A percentile compares a stretch with the other conserved stretches of the same genome.
Evolutionary conservation across 2,797 vertebrate genomes (phyloP).

Genomic region (Esox masquinongy): DNA sequence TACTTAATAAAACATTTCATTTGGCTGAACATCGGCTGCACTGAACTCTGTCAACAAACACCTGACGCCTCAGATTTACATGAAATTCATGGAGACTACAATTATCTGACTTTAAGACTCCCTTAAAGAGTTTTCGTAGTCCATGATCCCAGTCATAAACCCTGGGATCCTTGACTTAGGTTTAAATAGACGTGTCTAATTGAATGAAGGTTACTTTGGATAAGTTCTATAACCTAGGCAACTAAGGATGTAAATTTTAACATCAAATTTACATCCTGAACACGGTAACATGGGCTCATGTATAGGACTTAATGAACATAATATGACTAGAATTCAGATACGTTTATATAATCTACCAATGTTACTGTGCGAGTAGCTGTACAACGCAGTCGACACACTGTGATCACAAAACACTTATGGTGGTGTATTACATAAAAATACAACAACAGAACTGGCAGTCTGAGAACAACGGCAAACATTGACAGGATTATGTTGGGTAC

Average conservation of each 20-base stretch:
- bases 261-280: neutral
- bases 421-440: slow-evolving; percentile 24
- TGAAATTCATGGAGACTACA: neutral
- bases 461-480: slow-evolving; percentile 9
- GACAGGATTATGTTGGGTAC: slow-evolving; percentile 11
- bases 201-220: neutral
- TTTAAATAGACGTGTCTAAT: neutral
- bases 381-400: slow-evolving; percentile 25
- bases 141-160: slow-evolving; percentile 16
- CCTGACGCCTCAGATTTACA: neutral
- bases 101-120: slow-evolving; percentile 2
- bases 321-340: neutral
- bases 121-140: slow-evolving; percentile 4
- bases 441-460: slow-evolving; percentile 36
- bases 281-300: neutral
- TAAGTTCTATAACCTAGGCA: neutral
- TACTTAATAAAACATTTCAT: neutral
- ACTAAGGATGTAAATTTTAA: neutral
- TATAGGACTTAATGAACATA: neutral
- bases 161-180: slow-evolving; percentile 8
- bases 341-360: neutral
- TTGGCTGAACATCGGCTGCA: neutral
- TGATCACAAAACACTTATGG: slow-evolving; percentile 34
- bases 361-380: neutral
- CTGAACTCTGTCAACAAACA: neutral